A percentile compares a stretch with the other conserved stretches of the same genome.
phyloP scores from a whole-genome alignment of 2,888 invertebrate genomes.

The Epinotia bilunana region DNA sequence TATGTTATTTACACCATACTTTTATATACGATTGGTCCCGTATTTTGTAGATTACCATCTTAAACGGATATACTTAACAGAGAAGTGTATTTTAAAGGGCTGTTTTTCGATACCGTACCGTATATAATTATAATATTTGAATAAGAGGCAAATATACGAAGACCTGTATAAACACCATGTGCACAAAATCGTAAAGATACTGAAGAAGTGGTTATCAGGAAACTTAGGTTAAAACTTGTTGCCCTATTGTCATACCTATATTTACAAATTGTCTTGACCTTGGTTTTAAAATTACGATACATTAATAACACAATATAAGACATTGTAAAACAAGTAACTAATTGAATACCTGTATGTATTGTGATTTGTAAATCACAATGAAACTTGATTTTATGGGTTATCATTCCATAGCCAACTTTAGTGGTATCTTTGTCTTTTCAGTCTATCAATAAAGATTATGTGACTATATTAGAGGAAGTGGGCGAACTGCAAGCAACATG shows the following conservation, averaged over 20 bases:
- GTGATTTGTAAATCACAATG: neutral
- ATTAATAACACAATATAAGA: neutral
- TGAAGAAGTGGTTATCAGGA: neutral
- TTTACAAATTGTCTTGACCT: constrained; percentile 12
- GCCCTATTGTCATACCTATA: neutral
- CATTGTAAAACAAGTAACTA: neutral
- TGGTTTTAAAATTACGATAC: neutral
- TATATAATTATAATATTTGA: too few species aligned
- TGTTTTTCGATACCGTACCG: neutral
- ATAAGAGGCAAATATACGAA: neutral
- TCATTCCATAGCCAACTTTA: neutral
- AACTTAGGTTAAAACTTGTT: neutral
- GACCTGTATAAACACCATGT: neutral
- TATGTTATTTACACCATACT: neutral
- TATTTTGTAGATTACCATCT: neutral
- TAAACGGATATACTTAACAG: neutral
- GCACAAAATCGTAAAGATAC: neutral
- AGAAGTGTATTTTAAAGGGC: neutral
- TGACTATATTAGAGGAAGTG: constrained; percentile 93
- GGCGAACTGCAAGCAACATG: constrained; percentile 94
- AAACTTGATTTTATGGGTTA: neutral
- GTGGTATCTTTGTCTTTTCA: constrained; percentile 62
- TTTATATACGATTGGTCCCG: neutral
- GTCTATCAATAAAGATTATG: constrained; percentile 92
- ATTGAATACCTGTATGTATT: neutral